Evolutionary conservation across 2,797 vertebrate genomes (phyloP).

Genomic region (Coluber constrictor): DNA sequence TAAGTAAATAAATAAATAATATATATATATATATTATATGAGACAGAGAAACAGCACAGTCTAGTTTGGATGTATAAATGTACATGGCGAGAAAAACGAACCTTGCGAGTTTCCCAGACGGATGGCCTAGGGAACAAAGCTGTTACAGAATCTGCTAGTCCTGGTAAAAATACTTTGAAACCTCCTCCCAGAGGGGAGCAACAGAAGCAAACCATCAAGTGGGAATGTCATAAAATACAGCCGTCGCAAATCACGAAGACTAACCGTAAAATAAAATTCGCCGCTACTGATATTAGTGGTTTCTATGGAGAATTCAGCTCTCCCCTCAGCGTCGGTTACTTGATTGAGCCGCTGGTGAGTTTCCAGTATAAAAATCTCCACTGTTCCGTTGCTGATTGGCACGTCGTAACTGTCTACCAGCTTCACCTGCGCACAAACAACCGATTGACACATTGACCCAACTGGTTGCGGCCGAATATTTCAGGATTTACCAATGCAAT

Average conservation of each 20-base stretch:
- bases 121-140: too few species aligned
- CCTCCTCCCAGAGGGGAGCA: too few species aligned
- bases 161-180: too few species aligned
- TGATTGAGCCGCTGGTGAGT: constrained; percentile 36
- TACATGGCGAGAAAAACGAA: too few species aligned
- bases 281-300: fast-evolving
- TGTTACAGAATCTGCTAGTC: too few species aligned
- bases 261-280: constrained; percentile 56
- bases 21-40: too few species aligned
- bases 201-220: too few species aligned
- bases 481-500: neutral
- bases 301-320: constrained; percentile 55
- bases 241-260: neutral
- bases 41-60: too few species aligned
- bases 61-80: too few species aligned
- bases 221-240: too few species aligned
- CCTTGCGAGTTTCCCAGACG: too few species aligned
- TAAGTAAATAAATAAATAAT: too few species aligned
- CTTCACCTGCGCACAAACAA: constrained; percentile 57
- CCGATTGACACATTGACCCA: neutral
- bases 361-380: constrained; percentile 46
- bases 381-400: constrained; percentile 59
- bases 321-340: constrained; percentile 64
- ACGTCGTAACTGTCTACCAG: constrained; percentile 55
- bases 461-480: neutral